Evolutionary conservation across 2,797 vertebrate species (phyloP).

Genomic region (Eidolon dupreanum): DNA sequence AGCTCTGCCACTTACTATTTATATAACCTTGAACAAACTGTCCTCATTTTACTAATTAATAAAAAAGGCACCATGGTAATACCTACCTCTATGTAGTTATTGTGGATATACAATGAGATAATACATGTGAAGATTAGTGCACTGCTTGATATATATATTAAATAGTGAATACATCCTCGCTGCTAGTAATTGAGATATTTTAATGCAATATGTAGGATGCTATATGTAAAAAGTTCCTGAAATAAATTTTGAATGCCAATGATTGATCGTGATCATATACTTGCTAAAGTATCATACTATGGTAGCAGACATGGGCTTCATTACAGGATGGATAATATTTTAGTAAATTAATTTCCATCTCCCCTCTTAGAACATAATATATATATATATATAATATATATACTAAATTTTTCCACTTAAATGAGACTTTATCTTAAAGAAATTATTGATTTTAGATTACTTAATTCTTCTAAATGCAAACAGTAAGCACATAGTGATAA

Average conservation of each 20-base stretch:
- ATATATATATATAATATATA: no score
- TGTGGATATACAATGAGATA: background rate
- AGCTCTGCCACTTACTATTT: background rate
- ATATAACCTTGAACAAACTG: background rate
- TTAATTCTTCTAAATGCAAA: constrained; percentile 5
- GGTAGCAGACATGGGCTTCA: background rate
- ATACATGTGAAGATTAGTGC: background rate
- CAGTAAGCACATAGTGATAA: background rate
- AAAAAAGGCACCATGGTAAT: background rate
- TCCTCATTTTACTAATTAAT: background rate
- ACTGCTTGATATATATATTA: background rate
- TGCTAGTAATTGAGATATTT: constrained; percentile 11
- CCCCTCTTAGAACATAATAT: background rate
- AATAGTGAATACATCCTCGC: background rate
- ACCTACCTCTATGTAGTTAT: background rate
- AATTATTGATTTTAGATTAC: background rate
- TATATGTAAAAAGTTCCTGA: background rate
- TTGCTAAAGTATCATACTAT: background rate
- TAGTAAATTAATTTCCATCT: background rate
- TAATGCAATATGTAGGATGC: background rate
- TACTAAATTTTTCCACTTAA: background rate
- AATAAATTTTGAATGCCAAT: background rate
- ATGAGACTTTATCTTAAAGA: background rate
- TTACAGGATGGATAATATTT: constrained; percentile 1
- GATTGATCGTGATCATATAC: background rate